Evolutionary conservation across 2,797 vertebrate species (phyloP).

Genomic region (Synanceia verrucosa): DNA sequence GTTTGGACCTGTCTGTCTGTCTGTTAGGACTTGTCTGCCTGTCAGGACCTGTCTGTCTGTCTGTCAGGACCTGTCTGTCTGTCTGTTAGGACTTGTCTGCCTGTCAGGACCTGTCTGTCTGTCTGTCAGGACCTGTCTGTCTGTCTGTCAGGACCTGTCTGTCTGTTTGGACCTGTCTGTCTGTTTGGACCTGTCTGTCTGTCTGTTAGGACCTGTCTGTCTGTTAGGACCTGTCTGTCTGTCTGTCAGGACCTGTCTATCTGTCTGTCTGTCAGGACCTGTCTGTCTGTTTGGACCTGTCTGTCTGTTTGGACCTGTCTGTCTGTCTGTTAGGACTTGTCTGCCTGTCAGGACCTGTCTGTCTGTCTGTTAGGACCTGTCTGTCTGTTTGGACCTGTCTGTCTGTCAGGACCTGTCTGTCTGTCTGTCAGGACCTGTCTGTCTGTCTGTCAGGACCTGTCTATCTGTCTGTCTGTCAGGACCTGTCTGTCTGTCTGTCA

Average conservation of each 20-base stretch:
- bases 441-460: not conserved
- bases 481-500: not conserved
- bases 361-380: not conserved
- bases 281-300: not conserved
- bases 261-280: not conserved
- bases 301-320: not conserved
- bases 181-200: constrained; percentile 50
- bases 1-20: no score
- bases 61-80: constrained; percentile 12
- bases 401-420: not conserved
- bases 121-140: constrained; percentile 16
- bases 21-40: not conserved
- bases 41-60: not conserved
- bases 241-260: not conserved
- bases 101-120: constrained; percentile 4
- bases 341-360: not conserved
- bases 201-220: not conserved
- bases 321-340: not conserved
- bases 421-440: not conserved
- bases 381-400: not conserved
- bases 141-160: constrained; percentile 68
- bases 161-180: constrained; percentile 70
- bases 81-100: not conserved
- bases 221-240: constrained; percentile 5
- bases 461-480: not conserved